phyloP scores from a whole-genome alignment of 2,888 invertebrate genomes.

The Cryptophagus acutangulus region DNA sequence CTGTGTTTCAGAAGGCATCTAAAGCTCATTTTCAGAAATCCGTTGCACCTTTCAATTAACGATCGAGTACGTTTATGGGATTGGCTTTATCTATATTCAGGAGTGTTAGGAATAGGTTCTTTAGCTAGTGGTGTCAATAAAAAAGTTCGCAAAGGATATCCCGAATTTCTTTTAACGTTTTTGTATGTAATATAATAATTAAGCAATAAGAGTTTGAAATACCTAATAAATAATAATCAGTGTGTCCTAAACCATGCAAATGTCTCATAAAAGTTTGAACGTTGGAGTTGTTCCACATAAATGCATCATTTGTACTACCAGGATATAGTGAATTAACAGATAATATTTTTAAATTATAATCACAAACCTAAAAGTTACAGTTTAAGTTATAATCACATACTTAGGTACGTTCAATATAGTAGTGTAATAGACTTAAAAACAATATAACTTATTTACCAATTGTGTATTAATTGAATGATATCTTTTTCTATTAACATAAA shows the following conservation, averaged over 20 bases:
- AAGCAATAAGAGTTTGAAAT: no score
- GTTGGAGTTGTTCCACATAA: constrained; percentile 11
- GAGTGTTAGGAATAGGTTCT: background rate
- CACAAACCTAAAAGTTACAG: constrained; percentile 9
- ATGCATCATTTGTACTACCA: constrained; percentile 14
- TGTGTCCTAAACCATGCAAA: constrained; percentile 4
- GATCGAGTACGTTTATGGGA: background rate
- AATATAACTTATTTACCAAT: no score
- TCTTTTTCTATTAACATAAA: constrained; percentile 31
- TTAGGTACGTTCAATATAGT: constrained; percentile 24
- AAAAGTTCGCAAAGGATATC: constrained; percentile 13
- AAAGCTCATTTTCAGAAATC: constrained; percentile 18
- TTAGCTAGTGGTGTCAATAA: constrained; percentile 11
- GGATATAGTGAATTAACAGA: constrained; percentile 15
- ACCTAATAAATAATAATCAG: constrained; percentile 6
- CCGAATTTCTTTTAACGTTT: no score
- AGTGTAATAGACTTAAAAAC: no score
- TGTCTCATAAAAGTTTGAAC: constrained; percentile 5
- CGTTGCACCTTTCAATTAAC: constrained; percentile 12
- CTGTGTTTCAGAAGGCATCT: constrained; percentile 20
- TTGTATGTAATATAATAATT: no score
- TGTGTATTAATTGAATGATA: constrained; percentile 35
- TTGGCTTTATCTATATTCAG: background rate
- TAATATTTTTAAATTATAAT: constrained; percentile 12
- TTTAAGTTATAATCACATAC: background rate